Evolutionary conservation across 1,140 invertebrate genomes (phyloP).

Genomic region (Pristionchus pacificus): DNA sequence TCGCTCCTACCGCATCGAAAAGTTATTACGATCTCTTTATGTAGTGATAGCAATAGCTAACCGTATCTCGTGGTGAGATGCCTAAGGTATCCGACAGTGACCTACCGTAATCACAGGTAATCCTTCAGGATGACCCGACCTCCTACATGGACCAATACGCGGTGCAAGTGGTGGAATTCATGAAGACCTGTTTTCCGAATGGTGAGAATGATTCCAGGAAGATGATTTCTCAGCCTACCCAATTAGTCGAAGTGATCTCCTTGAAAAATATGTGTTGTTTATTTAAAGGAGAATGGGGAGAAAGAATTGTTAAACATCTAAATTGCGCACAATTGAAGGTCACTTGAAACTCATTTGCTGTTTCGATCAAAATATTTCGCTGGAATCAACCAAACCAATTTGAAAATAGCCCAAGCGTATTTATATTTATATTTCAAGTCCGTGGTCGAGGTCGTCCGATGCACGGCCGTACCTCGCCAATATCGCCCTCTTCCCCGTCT

Average conservation of each 20-base stretch:
- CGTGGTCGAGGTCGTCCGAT: constrained; percentile 34
- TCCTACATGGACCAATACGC: constrained; percentile 39
- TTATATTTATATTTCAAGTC: too few relatives aligned
- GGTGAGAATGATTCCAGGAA: too few relatives aligned
- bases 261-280: too few relatives aligned
- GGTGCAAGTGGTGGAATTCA: constrained; percentile 35
- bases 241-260: too few relatives aligned
- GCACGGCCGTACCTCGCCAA: constrained; percentile 30
- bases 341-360: background rate
- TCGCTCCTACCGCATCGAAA: too few relatives aligned
- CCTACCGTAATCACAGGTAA: too few relatives aligned
- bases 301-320: background rate
- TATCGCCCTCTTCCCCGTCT: constrained; percentile 21
- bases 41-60: too few relatives aligned
- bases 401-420: background rate
- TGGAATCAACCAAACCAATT: background rate
- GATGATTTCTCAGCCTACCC: too few relatives aligned
- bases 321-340: background rate
- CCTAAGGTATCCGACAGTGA: too few relatives aligned
- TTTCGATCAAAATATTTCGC: background rate
- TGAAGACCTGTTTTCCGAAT: constrained; percentile 39
- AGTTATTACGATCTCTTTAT: too few relatives aligned
- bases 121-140: constrained; percentile 37
- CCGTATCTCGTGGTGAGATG: too few relatives aligned
- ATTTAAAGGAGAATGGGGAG: too few relatives aligned